Evolutionary conservation across 2,888 invertebrate genomes (phyloP).

Genomic region (Lasiommata megera): DNA sequence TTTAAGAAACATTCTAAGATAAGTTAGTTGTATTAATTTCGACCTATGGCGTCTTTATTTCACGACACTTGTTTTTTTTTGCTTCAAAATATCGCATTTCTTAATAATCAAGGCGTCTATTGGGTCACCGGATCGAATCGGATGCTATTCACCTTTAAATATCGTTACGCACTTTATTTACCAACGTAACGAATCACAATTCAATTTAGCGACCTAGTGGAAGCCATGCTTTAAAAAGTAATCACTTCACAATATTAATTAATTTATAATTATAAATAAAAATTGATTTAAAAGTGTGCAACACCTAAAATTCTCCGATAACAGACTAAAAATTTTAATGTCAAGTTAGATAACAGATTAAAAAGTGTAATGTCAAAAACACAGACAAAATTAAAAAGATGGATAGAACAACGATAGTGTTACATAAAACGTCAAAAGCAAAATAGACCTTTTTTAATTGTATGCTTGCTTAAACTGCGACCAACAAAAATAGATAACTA

Average conservation of each 20-base stretch:
- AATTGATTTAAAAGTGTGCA: slow-evolving; percentile 25
- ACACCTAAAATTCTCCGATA: slow-evolving; percentile 18
- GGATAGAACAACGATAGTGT: neutral
- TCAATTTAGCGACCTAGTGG: neutral
- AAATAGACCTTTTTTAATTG: neutral
- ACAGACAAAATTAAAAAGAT: neutral
- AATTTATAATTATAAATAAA: slow-evolving; percentile 6
- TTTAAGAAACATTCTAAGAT: slow-evolving; percentile 22
- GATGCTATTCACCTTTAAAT: too few relatives aligned
- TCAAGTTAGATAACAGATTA: slow-evolving; percentile 31
- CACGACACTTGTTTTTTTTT: neutral
- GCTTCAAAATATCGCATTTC: neutral
- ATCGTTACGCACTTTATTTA: too few relatives aligned
- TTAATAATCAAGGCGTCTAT: neutral
- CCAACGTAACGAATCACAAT: neutral
- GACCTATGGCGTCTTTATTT: slow-evolving; percentile 1
- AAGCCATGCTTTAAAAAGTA: neutral
- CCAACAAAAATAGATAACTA: too few relatives aligned
- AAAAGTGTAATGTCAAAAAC: slow-evolving; percentile 24
- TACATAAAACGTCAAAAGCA: neutral
- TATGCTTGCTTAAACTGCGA: too few relatives aligned
- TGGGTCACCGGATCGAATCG: neutral
- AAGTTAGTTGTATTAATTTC: slow-evolving; percentile 14
- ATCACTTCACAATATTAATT: neutral
- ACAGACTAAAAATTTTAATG: slow-evolving; percentile 22